phyloP scores from a whole-genome alignment of 1,140 invertebrate genomes.

The Pseudomyrmex concolor region DNA sequence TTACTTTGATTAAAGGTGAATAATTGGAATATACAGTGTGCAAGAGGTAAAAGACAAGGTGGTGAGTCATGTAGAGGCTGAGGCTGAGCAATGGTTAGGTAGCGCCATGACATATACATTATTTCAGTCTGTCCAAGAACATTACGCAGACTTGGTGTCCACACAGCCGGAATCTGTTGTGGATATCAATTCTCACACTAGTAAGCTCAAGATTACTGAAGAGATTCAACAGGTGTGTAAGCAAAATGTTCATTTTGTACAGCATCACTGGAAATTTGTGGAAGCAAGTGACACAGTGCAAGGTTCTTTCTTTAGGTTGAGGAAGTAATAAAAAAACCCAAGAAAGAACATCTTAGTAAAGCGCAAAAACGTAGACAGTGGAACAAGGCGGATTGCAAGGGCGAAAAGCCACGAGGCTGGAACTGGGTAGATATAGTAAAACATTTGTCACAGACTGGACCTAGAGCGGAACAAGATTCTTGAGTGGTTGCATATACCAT shows the following conservation, averaged over 20 bases:
- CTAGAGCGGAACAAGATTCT: slow-evolving; percentile 83
- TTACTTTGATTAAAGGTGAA: slow-evolving; percentile 70
- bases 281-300: background rate
- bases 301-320: slow-evolving; percentile 68
- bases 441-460: slow-evolving; percentile 95
- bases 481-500: slow-evolving; percentile 66
- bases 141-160: slow-evolving; percentile 89
- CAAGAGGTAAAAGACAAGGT: slow-evolving; percentile 91
- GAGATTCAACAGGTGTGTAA: slow-evolving; percentile 72
- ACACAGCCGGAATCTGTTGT: slow-evolving; percentile 87
- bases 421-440: slow-evolving; percentile 98
- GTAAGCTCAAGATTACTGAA: slow-evolving; percentile 75
- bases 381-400: slow-evolving; percentile 92
- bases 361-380: slow-evolving; percentile 95
- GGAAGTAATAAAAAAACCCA: slow-evolving; percentile 85
- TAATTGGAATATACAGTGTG: slow-evolving; percentile 86
- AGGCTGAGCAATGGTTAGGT: slow-evolving; percentile 93
- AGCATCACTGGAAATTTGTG: background rate
- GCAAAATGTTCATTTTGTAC: background rate
- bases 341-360: slow-evolving; percentile 95
- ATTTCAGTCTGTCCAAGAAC: slow-evolving; percentile 96
- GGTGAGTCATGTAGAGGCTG: slow-evolving; percentile 87
- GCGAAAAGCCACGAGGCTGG: slow-evolving; percentile 94
- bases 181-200: slow-evolving; percentile 74
- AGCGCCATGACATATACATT: slow-evolving; percentile 97